Evolutionary conservation across 2,113 vertebrate genomes (phyloP).

Genomic region (Calypte anna): DNA sequence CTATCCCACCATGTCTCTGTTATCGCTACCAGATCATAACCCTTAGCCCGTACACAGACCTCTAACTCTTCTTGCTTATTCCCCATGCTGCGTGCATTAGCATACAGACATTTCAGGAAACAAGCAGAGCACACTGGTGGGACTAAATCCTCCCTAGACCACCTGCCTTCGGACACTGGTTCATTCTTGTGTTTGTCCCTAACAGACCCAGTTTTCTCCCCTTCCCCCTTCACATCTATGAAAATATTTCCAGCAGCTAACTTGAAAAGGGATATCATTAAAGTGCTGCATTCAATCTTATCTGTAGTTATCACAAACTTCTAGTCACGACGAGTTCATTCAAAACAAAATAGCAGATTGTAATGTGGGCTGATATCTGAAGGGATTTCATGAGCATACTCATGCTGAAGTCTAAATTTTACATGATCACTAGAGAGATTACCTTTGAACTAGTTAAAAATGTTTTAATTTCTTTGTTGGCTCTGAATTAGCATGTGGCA

Average conservation of each 20-base stretch:
- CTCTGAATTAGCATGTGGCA: conserved; percentile 17
- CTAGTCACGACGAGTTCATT: conserved; percentile 63
- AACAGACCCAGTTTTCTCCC: too few species aligned
- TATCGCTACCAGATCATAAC: too few species aligned
- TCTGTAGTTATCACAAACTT: conserved; percentile 60
- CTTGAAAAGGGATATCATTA: conserved; percentile 62
- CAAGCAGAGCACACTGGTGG: too few species aligned
- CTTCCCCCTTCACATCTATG: too few species aligned
- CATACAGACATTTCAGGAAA: too few species aligned
- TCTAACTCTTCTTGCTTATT: too few species aligned
- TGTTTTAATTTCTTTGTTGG: conserved; percentile 24
- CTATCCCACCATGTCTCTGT: too few species aligned
- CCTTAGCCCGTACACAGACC: too few species aligned
- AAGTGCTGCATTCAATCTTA: conserved; percentile 63
- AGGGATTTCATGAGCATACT: conserved; percentile 32
- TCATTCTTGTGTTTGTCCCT: too few species aligned
- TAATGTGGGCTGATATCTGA: conserved; percentile 62
- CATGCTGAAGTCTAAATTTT: conserved; percentile 52
- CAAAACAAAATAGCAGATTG: conserved; percentile 71
- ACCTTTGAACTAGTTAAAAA: conserved; percentile 55
- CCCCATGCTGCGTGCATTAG: too few species aligned
- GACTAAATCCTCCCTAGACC: too few species aligned
- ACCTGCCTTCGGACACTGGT: too few species aligned
- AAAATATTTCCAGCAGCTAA: conserved; percentile 63
- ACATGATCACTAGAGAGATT: conserved; percentile 41